Conservation (phyloP, 2,888 invertebrate species). For the Myopa tessellatipennis region DNA sequence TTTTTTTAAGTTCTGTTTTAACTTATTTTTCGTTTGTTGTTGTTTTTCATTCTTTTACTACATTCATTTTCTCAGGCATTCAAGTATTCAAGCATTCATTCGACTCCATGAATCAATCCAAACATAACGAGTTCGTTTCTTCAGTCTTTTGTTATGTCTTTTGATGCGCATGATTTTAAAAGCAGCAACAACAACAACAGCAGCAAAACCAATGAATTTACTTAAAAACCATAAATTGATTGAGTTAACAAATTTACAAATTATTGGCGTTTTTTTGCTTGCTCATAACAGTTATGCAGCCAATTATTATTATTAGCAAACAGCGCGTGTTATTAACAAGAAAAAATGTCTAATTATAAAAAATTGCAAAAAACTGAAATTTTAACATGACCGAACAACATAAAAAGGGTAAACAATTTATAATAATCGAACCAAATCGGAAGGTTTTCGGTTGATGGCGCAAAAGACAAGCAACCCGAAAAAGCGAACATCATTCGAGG, state of each 20-base stretch:
- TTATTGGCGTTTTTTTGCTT: background rate
- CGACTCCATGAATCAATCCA: background rate
- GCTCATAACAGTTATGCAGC: background rate
- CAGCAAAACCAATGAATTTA: background rate
- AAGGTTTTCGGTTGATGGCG: too few relatives aligned
- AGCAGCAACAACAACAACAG: background rate
- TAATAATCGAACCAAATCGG: too few relatives aligned
- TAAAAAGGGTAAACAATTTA: too few relatives aligned
- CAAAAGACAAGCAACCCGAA: too few relatives aligned
- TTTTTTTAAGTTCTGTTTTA: background rate
- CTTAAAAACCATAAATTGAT: background rate
- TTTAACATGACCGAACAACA: too few relatives aligned
- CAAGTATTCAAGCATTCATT: too few relatives aligned
- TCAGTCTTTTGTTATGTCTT: background rate
- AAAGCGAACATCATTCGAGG: too few relatives aligned
- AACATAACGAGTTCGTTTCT: background rate
- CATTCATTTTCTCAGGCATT: background rate
- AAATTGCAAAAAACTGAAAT: background rate
- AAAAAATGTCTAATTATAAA: background rate
- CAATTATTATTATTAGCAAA: too few relatives aligned
- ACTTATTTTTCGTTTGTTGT: background rate
- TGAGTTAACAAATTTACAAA: background rate
- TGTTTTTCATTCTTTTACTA: background rate
- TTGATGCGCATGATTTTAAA: constrained; percentile 14
- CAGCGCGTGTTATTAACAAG: background rate